Evolutionary conservation across 2,113 vertebrate species (phyloP).

Genomic region (Andinoacara biseriatus): DNA sequence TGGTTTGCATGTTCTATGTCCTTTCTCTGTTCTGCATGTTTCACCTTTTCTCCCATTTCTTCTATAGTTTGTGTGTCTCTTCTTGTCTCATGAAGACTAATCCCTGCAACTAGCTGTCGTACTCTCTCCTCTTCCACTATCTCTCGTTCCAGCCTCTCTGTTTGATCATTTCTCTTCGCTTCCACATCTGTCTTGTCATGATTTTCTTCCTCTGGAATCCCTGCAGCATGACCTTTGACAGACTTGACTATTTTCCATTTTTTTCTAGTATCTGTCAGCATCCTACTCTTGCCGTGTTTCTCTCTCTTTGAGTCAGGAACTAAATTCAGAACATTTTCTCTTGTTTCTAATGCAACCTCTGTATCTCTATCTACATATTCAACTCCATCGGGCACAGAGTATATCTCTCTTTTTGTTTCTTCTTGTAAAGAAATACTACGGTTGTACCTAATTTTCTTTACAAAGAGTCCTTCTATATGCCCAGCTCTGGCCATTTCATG

Average conservation of each 20-base stretch:
- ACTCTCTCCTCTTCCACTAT: constrained; percentile 40
- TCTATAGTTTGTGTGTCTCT: not conserved
- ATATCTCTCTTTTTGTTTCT: not conserved
- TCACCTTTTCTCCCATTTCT: not conserved
- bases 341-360: not conserved
- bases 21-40: not conserved
- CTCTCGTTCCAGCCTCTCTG: not conserved
- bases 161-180: not conserved
- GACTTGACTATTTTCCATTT: not conserved
- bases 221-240: not conserved
- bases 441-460: not conserved
- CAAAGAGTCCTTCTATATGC: not conserved
- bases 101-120: constrained; percentile 51
- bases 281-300: not conserved
- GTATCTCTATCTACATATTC: not conserved
- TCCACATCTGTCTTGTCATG: not conserved
- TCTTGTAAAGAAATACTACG: not conserved
- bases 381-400: not conserved
- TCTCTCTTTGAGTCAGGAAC: not conserved
- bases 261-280: not conserved
- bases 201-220: not conserved
- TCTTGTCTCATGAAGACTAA: constrained; percentile 2
- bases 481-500: not conserved
- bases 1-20: not conserved
- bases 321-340: not conserved